phyloP scores from a whole-genome alignment of 2,797 vertebrate genomes.

The Anomalospiza imberbis region DNA sequence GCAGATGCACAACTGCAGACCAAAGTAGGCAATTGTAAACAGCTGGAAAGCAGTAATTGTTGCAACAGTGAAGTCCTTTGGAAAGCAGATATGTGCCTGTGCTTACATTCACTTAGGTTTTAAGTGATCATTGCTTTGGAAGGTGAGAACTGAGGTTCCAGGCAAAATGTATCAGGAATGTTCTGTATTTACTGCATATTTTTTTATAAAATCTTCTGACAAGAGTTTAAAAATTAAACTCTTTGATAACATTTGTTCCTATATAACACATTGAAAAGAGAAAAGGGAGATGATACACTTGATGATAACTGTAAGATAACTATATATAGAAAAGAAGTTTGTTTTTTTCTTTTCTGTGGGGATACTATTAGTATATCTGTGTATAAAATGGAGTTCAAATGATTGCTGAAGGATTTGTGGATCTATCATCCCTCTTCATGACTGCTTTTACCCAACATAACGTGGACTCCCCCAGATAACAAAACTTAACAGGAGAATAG shows the following conservation, averaged over 20 bases:
- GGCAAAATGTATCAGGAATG: not conserved
- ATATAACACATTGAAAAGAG: not conserved
- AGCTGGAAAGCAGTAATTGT: not conserved
- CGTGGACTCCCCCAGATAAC: not conserved
- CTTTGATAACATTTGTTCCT: not conserved
- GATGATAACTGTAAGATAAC: not conserved
- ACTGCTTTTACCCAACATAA: not conserved
- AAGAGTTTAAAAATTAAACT: not conserved
- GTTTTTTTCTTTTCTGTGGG: not conserved
- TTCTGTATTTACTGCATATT: not conserved
- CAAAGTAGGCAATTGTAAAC: not conserved
- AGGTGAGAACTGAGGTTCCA: not conserved
- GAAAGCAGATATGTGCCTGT: not conserved
- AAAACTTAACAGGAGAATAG: not conserved
- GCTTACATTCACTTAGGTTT: not conserved
- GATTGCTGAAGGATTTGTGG: not conserved
- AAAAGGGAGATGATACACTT: not conserved
- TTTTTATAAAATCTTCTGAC: not conserved
- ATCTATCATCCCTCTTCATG: not conserved
- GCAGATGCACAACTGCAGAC: not conserved
- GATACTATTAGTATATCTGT: not conserved
- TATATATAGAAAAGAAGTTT: not conserved
- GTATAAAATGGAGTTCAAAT: not conserved
- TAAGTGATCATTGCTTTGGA: not conserved
- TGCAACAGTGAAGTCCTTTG: not conserved